These are phyloP conservation scores for Agrilus cyanescens DNA, from an alignment of 2,888 invertebrate genomes.

Conservation along the genomic window DNA sequence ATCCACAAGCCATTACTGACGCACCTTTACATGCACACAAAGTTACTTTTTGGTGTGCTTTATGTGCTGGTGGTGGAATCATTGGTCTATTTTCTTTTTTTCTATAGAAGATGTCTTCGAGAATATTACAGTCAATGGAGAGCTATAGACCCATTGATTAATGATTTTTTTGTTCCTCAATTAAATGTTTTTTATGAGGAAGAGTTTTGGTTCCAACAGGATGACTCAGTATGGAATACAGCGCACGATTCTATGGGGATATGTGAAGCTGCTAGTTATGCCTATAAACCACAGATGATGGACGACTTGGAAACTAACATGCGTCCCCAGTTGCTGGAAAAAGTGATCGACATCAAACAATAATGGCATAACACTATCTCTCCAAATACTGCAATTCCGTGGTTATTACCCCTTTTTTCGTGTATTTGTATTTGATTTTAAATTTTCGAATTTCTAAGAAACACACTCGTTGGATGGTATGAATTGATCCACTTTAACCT, in stretches of 20 bases:
- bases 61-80: too few relatives aligned
- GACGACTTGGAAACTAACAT: constrained; percentile 7
- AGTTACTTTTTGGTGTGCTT: too few relatives aligned
- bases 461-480: too few relatives aligned
- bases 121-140: background rate
- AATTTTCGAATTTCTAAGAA: too few relatives aligned
- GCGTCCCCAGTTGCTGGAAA: constrained; percentile 6
- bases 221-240: background rate
- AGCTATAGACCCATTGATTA: constrained; percentile 11
- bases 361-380: constrained; percentile 4
- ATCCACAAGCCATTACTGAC: background rate
- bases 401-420: background rate
- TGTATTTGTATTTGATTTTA: too few relatives aligned
- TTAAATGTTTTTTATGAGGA: constrained; percentile 10
- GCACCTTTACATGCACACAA: constrained; percentile 3
- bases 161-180: constrained; percentile 10
- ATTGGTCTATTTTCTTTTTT: too few relatives aligned
- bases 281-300: constrained; percentile 4
- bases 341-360: constrained; percentile 6
- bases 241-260: background rate
- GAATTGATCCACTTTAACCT: too few relatives aligned
- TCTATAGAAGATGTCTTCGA: too few relatives aligned
- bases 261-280: constrained; percentile 3
- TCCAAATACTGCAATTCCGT: background rate
- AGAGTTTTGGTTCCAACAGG: too few relatives aligned